Base-by-base conservation (phyloP, 2,797 vertebrate species). In the Trichosurus vulpecula region DNA sequence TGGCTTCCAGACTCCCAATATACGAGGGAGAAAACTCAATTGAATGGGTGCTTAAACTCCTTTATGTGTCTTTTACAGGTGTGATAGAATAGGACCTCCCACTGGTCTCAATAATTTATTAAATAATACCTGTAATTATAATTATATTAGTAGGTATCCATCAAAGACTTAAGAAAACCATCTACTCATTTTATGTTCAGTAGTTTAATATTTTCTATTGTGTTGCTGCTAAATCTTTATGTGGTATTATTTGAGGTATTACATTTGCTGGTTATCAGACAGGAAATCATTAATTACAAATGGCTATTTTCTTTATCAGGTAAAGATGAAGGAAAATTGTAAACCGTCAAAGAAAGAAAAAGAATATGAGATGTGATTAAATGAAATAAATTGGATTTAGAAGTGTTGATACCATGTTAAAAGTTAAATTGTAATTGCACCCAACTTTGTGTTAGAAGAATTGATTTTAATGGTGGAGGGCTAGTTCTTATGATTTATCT, bases 351-450 rank as follows among this genome's bases (percentile, higher is more conserved):
- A 52, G 27, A 90, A 92, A 90, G 53, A 51, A 95, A 95, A 8
- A 91, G 47, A 55, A 54, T 35, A 27, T 96, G 97, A 95, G 56
- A 54, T 53, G 91, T 54, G 66, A 92, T 53, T 92, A 11, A 93
- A 16, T 29, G 35, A 90, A 52, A 25, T 90, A 90, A 90, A 90
- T 92, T 96, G 92, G 41, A 92, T 95, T 94, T 95, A 94, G 56
- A 95, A 55, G 14, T 52, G 9, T 57, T 55, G 47, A 5, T 58
- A 92, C 14, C 31, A 57, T 96, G 35, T 52, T 51, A 9, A 52
- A 12, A 8, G 35, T 92, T 91, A 52, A 11, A 87, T 52, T 91
- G 3, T 61, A 94, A 29, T 47, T 1, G 30, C 16, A 47, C 90
- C 6, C 61, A 13, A 52, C 27, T 90, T 53, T 90, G 31, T 31